phyloP scores from a whole-genome alignment of 2,797 vertebrate species.

The Poeciliopsis turneri region DNA sequence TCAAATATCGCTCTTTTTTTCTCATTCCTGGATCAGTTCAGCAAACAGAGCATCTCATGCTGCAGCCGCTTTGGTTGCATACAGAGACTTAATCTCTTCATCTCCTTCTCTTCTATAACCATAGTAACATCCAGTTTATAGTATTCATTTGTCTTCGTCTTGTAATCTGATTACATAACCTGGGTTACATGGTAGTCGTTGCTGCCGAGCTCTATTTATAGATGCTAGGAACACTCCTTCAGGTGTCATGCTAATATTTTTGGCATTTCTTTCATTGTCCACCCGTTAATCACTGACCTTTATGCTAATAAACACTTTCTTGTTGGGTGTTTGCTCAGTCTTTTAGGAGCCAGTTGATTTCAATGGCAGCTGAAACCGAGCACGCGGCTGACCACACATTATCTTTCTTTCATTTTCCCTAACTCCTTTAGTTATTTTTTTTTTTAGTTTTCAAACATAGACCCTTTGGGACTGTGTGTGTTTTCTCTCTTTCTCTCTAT shows the following conservation, averaged over 20 bases:
- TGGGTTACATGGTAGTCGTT: not conserved
- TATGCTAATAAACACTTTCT: slow-evolving; percentile 50
- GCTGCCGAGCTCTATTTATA: slow-evolving; percentile 1
- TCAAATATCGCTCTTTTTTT: not conserved
- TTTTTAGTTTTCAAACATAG: slow-evolving; percentile 44
- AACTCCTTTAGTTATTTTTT: slow-evolving; percentile 18
- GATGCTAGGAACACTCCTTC: not conserved
- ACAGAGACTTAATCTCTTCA: not conserved
- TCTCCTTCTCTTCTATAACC: not conserved
- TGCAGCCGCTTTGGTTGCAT: not conserved
- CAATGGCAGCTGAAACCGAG: slow-evolving; percentile 66
- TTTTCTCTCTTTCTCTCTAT: slow-evolving; percentile 33
- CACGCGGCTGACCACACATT: slow-evolving; percentile 54
- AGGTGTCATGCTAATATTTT: not conserved
- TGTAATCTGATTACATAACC: not conserved
- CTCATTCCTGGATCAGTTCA: not conserved
- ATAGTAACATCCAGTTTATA: not conserved
- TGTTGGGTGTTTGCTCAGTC: slow-evolving; percentile 56
- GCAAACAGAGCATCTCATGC: not conserved
- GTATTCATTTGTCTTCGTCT: slow-evolving; percentile 1
- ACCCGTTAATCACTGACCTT: slow-evolving; percentile 34
- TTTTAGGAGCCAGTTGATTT: slow-evolving; percentile 60
- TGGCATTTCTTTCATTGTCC: slow-evolving; percentile 10
- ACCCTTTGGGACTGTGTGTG: slow-evolving; percentile 30
- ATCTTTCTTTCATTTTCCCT: slow-evolving; percentile 19